Evolutionary conservation across 2,888 invertebrate genomes (phyloP).

Genomic region (Papilio protenor): DNA sequence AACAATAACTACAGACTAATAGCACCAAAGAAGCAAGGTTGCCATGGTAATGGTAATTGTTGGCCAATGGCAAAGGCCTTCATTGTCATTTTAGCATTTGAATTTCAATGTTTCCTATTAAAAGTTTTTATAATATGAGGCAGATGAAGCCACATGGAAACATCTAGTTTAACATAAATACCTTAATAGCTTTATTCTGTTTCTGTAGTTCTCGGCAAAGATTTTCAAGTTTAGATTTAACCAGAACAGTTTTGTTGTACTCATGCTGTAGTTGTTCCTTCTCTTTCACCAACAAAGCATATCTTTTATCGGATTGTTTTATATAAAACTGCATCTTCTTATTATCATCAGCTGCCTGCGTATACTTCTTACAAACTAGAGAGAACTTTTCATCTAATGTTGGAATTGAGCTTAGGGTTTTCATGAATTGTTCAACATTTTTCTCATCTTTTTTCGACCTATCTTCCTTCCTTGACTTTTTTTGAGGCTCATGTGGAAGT

Average conservation of each 20-base stretch:
- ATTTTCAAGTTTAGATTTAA: slow-evolving; percentile 93
- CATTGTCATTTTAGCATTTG: too few species aligned
- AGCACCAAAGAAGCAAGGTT: too few species aligned
- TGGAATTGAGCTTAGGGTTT: slow-evolving; percentile 82
- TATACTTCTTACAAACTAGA: slow-evolving; percentile 89
- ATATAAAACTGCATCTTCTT: slow-evolving; percentile 83
- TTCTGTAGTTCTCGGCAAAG: slow-evolving; percentile 96
- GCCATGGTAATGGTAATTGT: too few species aligned
- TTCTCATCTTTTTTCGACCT: slow-evolving; percentile 83
- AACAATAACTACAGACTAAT: too few species aligned
- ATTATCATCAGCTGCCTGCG: slow-evolving; percentile 90
- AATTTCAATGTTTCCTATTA: too few species aligned
- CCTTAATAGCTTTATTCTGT: slow-evolving; percentile 95
- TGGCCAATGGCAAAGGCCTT: too few species aligned
- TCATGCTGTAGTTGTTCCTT: slow-evolving; percentile 93
- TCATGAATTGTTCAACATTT: slow-evolving; percentile 87
- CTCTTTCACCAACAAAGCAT: slow-evolving; percentile 86
- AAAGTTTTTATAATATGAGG: too few species aligned
- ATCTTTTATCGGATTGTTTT: slow-evolving; percentile 86
- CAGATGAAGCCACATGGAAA: too few species aligned
- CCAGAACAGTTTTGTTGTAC: slow-evolving; percentile 91
- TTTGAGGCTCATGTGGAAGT: slow-evolving; percentile 57
- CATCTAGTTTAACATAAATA: slow-evolving; percentile 57
- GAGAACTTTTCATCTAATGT: slow-evolving; percentile 88
- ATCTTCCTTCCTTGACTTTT: slow-evolving; percentile 75